phyloP scores from a whole-genome alignment of 2,888 invertebrate genomes.

The Drosophila emarginata region DNA sequence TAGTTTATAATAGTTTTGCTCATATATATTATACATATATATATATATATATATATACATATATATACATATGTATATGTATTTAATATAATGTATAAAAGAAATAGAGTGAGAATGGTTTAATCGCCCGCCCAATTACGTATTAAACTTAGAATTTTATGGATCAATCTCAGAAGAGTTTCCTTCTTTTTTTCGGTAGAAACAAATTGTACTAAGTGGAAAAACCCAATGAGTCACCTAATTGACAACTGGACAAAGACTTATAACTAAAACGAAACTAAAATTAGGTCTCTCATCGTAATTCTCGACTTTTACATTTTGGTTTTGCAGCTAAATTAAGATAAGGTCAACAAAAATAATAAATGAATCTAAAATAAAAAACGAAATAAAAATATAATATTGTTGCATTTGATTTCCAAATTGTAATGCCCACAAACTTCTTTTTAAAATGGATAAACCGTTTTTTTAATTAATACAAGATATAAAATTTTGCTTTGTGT shows the following conservation, averaged over 20 bases:
- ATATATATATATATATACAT: neutral
- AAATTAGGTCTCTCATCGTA: conserved; percentile 33
- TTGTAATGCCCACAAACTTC: neutral
- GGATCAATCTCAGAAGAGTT: neutral
- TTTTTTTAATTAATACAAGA: neutral
- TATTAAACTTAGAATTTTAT: neutral
- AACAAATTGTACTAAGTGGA: conserved; percentile 28
- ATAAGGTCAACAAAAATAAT: neutral
- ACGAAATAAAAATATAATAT: conserved; percentile 12
- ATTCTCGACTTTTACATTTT: neutral
- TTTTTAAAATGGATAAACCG: neutral
- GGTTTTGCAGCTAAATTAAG: neutral
- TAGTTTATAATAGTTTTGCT: neutral
- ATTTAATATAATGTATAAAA: conserved; percentile 1
- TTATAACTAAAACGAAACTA: conserved; percentile 48
- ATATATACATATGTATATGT: conserved; percentile 10
- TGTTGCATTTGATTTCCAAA: neutral
- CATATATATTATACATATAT: conserved; percentile 7
- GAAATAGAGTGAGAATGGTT: neutral
- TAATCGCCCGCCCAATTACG: neutral
- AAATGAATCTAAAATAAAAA: conserved; percentile 9
- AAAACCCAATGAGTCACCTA: conserved; percentile 41
- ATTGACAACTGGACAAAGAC: conserved; percentile 41
- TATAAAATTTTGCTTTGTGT: neutral
- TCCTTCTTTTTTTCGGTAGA: neutral